These are phyloP conservation scores for Sesia apiformis DNA, from an alignment of 2,888 invertebrate species.

Conservation along the genomic window DNA sequence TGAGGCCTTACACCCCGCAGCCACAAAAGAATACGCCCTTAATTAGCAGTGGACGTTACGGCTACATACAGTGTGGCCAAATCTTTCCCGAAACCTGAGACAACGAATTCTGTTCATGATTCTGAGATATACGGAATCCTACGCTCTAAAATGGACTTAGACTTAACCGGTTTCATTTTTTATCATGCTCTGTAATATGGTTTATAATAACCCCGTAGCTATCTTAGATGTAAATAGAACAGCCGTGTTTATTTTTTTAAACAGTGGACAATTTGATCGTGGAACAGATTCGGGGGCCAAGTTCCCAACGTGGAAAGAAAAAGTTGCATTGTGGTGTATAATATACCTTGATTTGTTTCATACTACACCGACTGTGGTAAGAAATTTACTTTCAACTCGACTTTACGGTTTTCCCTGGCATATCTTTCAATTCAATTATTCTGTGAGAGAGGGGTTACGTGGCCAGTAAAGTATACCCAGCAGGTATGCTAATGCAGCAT, in stretches of 20 bases:
- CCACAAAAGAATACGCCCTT: too few relatives aligned
- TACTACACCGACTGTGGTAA: background rate
- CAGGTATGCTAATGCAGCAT: too few relatives aligned
- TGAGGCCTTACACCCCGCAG: too few relatives aligned
- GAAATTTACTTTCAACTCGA: background rate
- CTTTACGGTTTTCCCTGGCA: background rate
- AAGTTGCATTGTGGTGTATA: slow-evolving; percentile 1
- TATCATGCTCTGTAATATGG: background rate
- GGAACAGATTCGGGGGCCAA: slow-evolving; percentile 1
- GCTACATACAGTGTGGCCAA: too few relatives aligned
- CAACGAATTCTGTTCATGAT: background rate
- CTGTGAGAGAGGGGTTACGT: too few relatives aligned
- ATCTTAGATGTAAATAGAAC: background rate
- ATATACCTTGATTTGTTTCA: slow-evolving; percentile 1
- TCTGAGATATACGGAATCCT: background rate
- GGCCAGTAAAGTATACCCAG: too few relatives aligned
- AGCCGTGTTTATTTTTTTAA: background rate
- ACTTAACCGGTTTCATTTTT: background rate
- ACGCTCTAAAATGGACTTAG: background rate
- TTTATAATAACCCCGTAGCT: background rate
- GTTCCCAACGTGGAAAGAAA: slow-evolving; percentile 2
- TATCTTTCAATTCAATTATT: too few relatives aligned
- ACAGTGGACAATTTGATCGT: slow-evolving; percentile 1
- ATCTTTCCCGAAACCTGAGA: too few relatives aligned
- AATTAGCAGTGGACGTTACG: too few relatives aligned